Conservation (phyloP, 2,113 vertebrate genomes). For the Chaetodon auriga region DNA sequence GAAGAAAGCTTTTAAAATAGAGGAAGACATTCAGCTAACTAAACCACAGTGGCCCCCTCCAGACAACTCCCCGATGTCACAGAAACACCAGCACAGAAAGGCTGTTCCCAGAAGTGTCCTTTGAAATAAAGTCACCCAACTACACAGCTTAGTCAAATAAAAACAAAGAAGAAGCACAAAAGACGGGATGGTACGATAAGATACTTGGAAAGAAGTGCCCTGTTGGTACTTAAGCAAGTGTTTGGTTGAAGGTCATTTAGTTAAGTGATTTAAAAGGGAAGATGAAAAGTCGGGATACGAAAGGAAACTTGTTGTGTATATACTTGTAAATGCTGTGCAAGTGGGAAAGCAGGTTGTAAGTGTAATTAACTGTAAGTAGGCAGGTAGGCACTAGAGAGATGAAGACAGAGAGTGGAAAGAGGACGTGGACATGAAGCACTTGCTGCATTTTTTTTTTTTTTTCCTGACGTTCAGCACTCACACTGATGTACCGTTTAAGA, state of each 20-base stretch:
- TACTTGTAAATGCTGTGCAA: slow-evolving; percentile 65
- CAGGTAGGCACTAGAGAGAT: slow-evolving; percentile 52
- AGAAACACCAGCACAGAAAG: slow-evolving; percentile 78
- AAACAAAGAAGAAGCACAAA: slow-evolving; percentile 24
- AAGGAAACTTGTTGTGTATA: slow-evolving; percentile 62
- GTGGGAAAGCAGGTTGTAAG: slow-evolving; percentile 67
- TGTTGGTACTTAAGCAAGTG: slow-evolving; percentile 42
- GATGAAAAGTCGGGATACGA: slow-evolving; percentile 37
- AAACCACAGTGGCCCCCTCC: slow-evolving; percentile 94
- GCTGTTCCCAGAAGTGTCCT: slow-evolving; percentile 68
- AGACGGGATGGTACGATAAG: slow-evolving; percentile 13
- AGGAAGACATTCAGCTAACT: slow-evolving; percentile 87
- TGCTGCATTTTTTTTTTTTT: neutral
- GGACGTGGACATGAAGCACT: slow-evolving; percentile 30
- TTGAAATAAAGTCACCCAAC: slow-evolving; percentile 74
- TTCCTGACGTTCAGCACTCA: slow-evolving; percentile 7
- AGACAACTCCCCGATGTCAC: slow-evolving; percentile 72
- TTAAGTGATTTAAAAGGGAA: slow-evolving; percentile 59
- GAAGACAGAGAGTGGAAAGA: slow-evolving; percentile 59
- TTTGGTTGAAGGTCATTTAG: slow-evolving; percentile 64
- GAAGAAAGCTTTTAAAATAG: slow-evolving; percentile 86
- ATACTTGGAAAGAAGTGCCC: slow-evolving; percentile 26
- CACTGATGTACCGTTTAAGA: neutral
- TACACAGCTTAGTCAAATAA: slow-evolving; percentile 58
- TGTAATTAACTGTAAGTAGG: slow-evolving; percentile 35